A percentile compares a stretch with the other conserved stretches of the same genome.
phyloP scores from a whole-genome alignment of 1,140 invertebrate species.

The Heliconius eleuchia region DNA sequence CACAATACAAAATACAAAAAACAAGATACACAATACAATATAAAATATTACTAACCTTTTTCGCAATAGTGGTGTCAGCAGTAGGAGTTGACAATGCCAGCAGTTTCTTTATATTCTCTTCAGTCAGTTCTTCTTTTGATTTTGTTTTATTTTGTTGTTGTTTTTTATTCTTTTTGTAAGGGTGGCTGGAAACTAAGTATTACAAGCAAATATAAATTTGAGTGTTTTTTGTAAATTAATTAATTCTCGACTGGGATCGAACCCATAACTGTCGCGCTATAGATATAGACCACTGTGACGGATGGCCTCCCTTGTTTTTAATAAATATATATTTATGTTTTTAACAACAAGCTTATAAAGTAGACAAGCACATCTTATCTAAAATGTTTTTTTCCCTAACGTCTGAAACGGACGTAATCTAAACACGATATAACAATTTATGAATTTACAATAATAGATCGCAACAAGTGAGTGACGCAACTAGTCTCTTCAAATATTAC shows the following conservation, averaged over 20 bases:
- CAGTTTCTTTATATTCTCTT: constrained; percentile 76
- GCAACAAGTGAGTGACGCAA: constrained; percentile 32
- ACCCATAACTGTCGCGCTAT: too few relatives aligned
- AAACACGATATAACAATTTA: neutral
- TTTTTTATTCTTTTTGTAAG: constrained; percentile 49
- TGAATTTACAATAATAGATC: neutral
- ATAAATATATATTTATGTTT: too few relatives aligned
- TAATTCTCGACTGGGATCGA: too few relatives aligned
- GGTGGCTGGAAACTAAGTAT: constrained; percentile 48
- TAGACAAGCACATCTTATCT: neutral
- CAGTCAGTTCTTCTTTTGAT: constrained; percentile 49
- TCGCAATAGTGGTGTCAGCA: constrained; percentile 50
- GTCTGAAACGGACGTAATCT: neutral
- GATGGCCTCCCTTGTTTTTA: too few relatives aligned
- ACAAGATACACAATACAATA: too few relatives aligned
- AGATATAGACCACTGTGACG: too few relatives aligned
- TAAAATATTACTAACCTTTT: constrained; percentile 48
- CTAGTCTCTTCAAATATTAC: constrained; percentile 5
- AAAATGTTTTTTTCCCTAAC: neutral
- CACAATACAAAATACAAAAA: too few relatives aligned
- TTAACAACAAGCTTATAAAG: too few relatives aligned
- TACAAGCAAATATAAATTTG: neutral
- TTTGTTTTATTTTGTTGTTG: constrained; percentile 36
- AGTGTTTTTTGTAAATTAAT: neutral
- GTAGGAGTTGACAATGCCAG: constrained; percentile 59